These are phyloP conservation scores for Calliphora vicina DNA, from an alignment of 1,140 invertebrate species.

Conservation along the genomic window DNA sequence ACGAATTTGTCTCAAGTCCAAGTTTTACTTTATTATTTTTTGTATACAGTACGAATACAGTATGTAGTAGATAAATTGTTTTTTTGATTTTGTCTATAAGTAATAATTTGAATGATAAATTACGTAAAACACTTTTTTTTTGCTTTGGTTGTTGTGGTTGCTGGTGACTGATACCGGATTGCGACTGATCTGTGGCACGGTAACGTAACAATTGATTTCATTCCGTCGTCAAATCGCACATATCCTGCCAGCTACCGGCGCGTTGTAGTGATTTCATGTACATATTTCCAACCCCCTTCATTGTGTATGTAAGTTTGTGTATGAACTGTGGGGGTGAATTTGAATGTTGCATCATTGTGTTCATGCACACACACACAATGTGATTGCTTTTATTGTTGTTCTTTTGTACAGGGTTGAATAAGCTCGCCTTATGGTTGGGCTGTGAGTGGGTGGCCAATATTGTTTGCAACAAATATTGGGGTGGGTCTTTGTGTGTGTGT, in stretches of 20 bases:
- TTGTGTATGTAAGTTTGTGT: not conserved
- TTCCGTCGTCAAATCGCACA: slow-evolving; percentile 63
- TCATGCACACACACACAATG: not conserved
- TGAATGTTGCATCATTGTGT: not conserved
- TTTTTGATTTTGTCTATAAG: not conserved
- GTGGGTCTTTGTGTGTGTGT: not conserved
- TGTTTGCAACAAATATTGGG: not conserved
- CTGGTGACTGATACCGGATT: slow-evolving; percentile 56
- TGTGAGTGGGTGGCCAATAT: not conserved
- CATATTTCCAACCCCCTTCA: slow-evolving; percentile 20
- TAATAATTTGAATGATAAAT: not conserved
- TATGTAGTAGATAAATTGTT: too few relatives aligned
- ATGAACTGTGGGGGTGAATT: slow-evolving; percentile 2
- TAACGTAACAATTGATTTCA: slow-evolving; percentile 64
- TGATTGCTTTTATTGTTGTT: not conserved
- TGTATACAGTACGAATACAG: too few relatives aligned
- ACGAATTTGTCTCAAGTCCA: not conserved
- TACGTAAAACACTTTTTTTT: not conserved
- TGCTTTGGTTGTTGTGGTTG: not conserved
- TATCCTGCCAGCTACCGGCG: slow-evolving; percentile 55
- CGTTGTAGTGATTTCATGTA: slow-evolving; percentile 35
- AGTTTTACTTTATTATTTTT: not conserved
- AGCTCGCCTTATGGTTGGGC: not conserved
- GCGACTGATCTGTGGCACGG: slow-evolving; percentile 63
- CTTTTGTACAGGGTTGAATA: not conserved